phyloP scores from a whole-genome alignment of 2,113 vertebrate genomes.

The Otolemur garnettii region DNA sequence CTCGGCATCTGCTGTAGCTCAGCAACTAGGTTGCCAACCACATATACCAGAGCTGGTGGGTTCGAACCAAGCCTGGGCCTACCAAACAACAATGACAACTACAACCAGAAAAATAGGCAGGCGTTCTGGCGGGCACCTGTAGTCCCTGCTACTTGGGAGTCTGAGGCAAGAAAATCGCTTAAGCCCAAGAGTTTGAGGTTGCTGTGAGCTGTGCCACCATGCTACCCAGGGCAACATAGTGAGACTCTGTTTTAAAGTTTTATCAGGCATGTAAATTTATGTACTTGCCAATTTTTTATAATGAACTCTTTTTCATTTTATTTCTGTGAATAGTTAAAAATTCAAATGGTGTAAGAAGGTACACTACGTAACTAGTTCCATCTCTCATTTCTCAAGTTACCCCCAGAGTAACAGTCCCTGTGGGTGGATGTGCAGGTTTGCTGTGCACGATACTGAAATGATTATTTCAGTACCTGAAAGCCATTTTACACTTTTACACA shows the following conservation, averaged over 20 bases:
- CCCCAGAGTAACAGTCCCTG: not conserved
- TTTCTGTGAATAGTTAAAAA: not conserved
- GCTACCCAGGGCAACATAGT: too few relatives aligned
- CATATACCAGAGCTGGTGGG: too few relatives aligned
- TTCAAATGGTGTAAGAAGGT: not conserved
- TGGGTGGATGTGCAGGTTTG: not conserved
- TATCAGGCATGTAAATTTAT: not conserved
- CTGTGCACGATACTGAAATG: not conserved
- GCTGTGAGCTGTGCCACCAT: too few relatives aligned
- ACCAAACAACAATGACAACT: too few relatives aligned
- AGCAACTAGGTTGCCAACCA: too few relatives aligned
- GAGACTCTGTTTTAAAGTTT: not conserved
- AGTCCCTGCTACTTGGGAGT: too few relatives aligned
- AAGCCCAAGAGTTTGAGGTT: too few relatives aligned
- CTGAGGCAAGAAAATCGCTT: too few relatives aligned
- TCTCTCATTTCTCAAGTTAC: not conserved
- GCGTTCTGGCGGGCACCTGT: too few relatives aligned
- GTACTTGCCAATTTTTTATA: not conserved
- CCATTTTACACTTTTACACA: constrained; percentile 30
- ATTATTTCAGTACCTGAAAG: not conserved
- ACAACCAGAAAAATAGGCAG: too few relatives aligned
- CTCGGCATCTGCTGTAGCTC: too few relatives aligned
- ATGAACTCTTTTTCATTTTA: not conserved
- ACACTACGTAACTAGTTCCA: not conserved
- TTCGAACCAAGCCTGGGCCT: too few relatives aligned